Conservation (phyloP, 2,888 invertebrate genomes). For the Tetragonula carbonaria region DNA sequence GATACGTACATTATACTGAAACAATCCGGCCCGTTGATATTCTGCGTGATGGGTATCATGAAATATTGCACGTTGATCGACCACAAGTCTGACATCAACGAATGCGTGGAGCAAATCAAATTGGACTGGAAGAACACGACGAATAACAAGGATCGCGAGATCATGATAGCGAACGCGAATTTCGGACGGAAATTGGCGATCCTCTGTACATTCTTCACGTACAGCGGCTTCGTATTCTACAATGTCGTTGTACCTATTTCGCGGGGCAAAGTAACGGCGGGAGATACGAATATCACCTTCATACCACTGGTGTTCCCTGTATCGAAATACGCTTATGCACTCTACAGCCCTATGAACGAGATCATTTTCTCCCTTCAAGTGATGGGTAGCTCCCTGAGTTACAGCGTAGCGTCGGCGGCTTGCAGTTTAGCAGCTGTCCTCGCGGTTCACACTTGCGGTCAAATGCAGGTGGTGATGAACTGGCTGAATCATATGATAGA, state of each 20-base stretch:
- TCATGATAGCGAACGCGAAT: constrained; percentile 71
- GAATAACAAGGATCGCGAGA: constrained; percentile 52
- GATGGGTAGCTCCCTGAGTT: constrained; percentile 52
- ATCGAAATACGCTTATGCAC: constrained; percentile 61
- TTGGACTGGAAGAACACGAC: constrained; percentile 68
- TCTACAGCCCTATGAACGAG: constrained; percentile 64
- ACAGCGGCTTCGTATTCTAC: constrained; percentile 61
- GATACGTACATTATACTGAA: constrained; percentile 60
- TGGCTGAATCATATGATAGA: constrained; percentile 64
- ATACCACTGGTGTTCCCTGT: constrained; percentile 70
- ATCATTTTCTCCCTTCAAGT: constrained; percentile 66
- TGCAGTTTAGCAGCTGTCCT: constrained; percentile 66
- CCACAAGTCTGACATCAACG: constrained; percentile 62
- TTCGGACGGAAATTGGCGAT: constrained; percentile 67
- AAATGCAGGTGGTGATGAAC: constrained; percentile 64
- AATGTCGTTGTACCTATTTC: constrained; percentile 59
- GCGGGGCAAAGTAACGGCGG: constrained; percentile 27
- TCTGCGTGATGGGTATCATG: constrained; percentile 70
- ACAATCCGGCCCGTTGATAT: constrained; percentile 72
- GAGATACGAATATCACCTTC: constrained; percentile 63
- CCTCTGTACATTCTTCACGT: constrained; percentile 65
- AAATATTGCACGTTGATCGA: constrained; percentile 71
- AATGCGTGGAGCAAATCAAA: constrained; percentile 69
- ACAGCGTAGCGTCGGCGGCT: constrained; percentile 59
- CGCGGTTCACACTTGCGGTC: constrained; percentile 73